Evolutionary conservation across 2,113 vertebrate species (phyloP).

Genomic region (Larimichthys polyactis): DNA sequence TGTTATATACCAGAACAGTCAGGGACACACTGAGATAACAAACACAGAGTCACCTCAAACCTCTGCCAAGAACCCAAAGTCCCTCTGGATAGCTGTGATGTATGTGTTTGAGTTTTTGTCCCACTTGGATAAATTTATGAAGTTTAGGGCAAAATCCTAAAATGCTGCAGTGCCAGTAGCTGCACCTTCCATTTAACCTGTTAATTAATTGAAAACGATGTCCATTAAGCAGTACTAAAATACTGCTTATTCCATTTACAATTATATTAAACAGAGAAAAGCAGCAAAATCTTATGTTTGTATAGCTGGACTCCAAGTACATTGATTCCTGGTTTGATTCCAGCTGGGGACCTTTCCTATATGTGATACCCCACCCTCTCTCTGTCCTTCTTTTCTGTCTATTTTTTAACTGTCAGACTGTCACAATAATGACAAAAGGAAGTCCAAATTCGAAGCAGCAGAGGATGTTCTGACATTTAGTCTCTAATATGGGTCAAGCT

Average conservation of each 20-base stretch:
- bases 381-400: neutral
- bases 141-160: neutral
- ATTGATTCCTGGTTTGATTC: no score
- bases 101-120: slow-evolving; percentile 1
- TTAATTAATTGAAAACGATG: neutral
- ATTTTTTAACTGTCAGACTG: neutral
- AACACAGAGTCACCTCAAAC: slow-evolving; percentile 44
- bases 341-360: neutral
- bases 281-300: neutral
- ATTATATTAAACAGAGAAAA: neutral
- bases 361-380: neutral
- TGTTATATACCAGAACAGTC: slow-evolving; percentile 27
- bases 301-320: neutral
- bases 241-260: neutral
- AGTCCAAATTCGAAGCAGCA: neutral
- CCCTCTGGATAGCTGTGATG: slow-evolving; percentile 13
- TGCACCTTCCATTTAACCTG: neutral
- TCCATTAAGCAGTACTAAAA: neutral
- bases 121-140: neutral
- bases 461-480: no score
- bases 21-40: slow-evolving; percentile 36
- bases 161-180: neutral
- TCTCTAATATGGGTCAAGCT: neutral
- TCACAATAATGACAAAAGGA: neutral
- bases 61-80: slow-evolving; percentile 25